Conservation (phyloP, 2,797 vertebrate genomes). For the Apodemus agrarius region DNA sequence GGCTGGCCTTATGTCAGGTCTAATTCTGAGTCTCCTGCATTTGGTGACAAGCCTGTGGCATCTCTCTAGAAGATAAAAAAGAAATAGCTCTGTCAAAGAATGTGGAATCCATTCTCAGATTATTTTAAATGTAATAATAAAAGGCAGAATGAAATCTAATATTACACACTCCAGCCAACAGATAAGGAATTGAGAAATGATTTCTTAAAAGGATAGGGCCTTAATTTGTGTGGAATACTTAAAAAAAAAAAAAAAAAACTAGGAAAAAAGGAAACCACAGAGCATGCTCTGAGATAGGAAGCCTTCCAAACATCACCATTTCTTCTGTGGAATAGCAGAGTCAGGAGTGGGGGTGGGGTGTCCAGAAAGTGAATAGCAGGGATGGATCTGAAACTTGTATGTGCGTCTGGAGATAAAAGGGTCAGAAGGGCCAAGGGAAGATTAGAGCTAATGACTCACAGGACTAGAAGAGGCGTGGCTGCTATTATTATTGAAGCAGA, state of each 20-base stretch:
- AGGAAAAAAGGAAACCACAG: conserved; percentile 49
- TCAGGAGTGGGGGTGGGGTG: background rate
- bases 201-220: conserved; percentile 56
- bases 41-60: background rate
- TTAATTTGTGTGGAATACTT: background rate
- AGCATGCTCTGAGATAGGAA: conserved; percentile 35
- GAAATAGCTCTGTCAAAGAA: background rate
- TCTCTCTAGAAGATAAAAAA: background rate
- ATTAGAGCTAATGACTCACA: conserved; percentile 36
- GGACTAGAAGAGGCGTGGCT: background rate
- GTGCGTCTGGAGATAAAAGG: conserved; percentile 70
- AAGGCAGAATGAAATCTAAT: conserved; percentile 1
- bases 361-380: conserved; percentile 43
- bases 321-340: conserved; percentile 56
- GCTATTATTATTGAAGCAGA: background rate
- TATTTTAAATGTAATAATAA: background rate
- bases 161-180: background rate
- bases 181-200: conserved; percentile 16
- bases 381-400: conserved; percentile 1
- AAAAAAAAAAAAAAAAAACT: conserved; percentile 31
- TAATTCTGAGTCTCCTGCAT: background rate
- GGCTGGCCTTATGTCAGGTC: background rate
- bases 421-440: conserved; percentile 35
- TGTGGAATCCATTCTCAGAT: conserved; percentile 2
- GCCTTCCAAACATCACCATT: conserved; percentile 52